A percentile compares a stretch with the other conserved stretches of the same genome.
phyloP scores from a whole-genome alignment of 2,797 vertebrate genomes.

The Nasua narica region DNA sequence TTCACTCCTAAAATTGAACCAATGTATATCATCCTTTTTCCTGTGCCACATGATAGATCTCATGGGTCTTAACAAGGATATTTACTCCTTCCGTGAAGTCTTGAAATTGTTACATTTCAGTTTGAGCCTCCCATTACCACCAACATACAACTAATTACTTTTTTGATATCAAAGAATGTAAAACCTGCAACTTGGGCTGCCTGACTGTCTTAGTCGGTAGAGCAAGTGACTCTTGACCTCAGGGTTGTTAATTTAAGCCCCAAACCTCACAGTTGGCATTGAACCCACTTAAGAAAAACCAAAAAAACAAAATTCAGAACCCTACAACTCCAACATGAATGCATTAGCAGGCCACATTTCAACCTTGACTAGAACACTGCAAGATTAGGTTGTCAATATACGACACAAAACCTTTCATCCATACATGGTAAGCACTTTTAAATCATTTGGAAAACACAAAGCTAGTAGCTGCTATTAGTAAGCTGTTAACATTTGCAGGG shows the following conservation, averaged over 20 bases:
- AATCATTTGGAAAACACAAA: constrained; percentile 52
- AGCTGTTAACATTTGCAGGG: constrained; percentile 56
- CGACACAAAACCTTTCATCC: neutral
- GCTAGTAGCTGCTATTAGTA: constrained; percentile 54
- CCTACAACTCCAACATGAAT: neutral
- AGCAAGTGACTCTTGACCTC: neutral
- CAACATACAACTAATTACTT: neutral
- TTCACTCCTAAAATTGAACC: constrained; percentile 20
- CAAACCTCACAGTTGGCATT: neutral
- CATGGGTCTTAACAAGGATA: neutral
- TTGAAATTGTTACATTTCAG: neutral
- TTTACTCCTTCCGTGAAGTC: neutral
- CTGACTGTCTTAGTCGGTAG: neutral
- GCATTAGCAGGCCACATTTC: neutral
- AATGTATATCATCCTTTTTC: neutral
- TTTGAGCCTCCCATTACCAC: neutral
- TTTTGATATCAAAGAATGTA: constrained; percentile 12
- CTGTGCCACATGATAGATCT: neutral
- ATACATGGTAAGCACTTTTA: constrained; percentile 40
- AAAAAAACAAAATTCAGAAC: neutral
- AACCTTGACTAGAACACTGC: neutral
- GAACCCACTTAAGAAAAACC: neutral
- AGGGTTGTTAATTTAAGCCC: neutral
- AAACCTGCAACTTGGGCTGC: neutral
- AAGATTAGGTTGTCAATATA: constrained; percentile 19